A percentile compares a stretch with the other conserved stretches of the same genome.
These are phyloP conservation scores for Drosophila subquinaria DNA, from an alignment of 2,888 invertebrate genomes.

Conservation along the genomic window DNA sequence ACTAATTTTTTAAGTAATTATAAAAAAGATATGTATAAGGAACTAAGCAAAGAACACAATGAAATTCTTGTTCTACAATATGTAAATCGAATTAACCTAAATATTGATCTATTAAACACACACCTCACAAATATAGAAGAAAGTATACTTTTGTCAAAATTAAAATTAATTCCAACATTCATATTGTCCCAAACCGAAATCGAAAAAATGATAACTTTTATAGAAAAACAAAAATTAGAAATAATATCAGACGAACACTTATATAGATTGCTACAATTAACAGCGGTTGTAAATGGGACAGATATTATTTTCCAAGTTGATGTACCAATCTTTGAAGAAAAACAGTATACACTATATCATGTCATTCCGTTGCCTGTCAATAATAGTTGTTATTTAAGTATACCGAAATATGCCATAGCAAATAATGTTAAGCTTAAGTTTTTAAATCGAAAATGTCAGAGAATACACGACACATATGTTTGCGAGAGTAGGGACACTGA, in stretches of 20 bases:
- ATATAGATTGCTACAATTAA: background rate
- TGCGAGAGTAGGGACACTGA: background rate
- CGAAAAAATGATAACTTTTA: background rate
- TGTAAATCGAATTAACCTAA: background rate
- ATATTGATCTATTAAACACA: conserved; percentile 2
- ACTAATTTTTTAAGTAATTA: conserved; percentile 3
- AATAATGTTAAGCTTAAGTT: conserved; percentile 1
- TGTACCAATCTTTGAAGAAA: background rate
- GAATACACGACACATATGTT: background rate
- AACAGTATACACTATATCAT: background rate
- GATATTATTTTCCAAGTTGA: conserved; percentile 1
- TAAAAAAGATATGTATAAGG: background rate
- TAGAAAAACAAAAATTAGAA: conserved; percentile 2
- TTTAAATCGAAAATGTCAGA: conserved; percentile 1
- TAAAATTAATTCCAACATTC: conserved; percentile 3
- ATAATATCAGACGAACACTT: conserved; percentile 1
- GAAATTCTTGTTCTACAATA: background rate
- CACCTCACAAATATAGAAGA: background rate
- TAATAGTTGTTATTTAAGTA: background rate
- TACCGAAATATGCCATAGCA: background rate
- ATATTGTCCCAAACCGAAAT: conserved; percentile 2
- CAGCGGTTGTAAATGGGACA: background rate
- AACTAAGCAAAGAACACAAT: background rate
- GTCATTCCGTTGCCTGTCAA: conserved; percentile 2
- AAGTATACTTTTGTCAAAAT: conserved; percentile 1